These are phyloP conservation scores for Serilophus lunatus DNA, from an alignment of 2,113 vertebrate species.

Conservation along the genomic window DNA sequence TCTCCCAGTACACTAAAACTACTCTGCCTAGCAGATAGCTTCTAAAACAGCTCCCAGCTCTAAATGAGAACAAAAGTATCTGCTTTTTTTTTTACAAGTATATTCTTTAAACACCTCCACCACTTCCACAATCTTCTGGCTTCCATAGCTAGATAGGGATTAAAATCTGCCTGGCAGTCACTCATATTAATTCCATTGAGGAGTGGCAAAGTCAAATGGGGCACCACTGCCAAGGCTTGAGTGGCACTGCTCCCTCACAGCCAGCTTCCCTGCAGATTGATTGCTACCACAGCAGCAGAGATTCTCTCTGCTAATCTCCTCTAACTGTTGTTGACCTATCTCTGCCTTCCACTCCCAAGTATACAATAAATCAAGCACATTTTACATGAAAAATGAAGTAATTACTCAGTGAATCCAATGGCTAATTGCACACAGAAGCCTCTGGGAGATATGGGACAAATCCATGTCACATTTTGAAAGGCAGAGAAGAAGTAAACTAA, in stretches of 20 bases:
- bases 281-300: constrained; percentile 25
- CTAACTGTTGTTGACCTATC: constrained; percentile 77
- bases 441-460: constrained; percentile 82
- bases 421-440: constrained; percentile 83
- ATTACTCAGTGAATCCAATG: constrained; percentile 85
- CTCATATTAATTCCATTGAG: constrained; percentile 50
- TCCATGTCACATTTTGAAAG: constrained; percentile 76
- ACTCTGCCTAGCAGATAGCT: neutral
- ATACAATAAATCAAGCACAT: constrained; percentile 82
- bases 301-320: constrained; percentile 69
- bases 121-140: constrained; percentile 57
- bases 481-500: constrained; percentile 70
- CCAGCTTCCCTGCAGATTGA: constrained; percentile 33
- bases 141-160: constrained; percentile 1
- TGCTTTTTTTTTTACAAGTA: neutral
- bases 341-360: constrained; percentile 71
- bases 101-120: constrained; percentile 66
- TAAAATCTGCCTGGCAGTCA: constrained; percentile 34
- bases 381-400: constrained; percentile 89
- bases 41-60: neutral
- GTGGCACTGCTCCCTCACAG: constrained; percentile 64
- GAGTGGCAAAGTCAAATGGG: constrained; percentile 36
- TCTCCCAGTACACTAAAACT: neutral
- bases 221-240: constrained; percentile 75
- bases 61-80: neutral